Base-by-base conservation (phyloP, 2,888 invertebrate genomes). In the Cryptocephalus primarius region DNA sequence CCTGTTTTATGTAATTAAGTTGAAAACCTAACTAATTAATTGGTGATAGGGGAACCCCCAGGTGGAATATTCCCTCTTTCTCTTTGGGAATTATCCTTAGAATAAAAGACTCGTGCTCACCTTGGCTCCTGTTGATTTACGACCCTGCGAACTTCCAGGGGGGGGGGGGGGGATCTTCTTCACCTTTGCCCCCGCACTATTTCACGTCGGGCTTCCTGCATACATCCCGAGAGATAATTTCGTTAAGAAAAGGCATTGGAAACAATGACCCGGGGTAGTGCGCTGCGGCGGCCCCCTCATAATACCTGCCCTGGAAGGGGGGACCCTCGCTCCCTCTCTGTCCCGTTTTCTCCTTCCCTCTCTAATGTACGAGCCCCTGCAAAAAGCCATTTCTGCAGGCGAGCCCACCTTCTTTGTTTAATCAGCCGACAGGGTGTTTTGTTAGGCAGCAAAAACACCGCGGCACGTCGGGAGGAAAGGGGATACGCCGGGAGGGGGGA, bases 401-500 rank as follows among this genome's bases (percentile, higher is more conserved):
- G 51, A 48, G 43, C 49, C 54, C 44, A 44, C 52, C 49, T 50
- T 54, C 55, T 54, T 55, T 54, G 58, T 58, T 56, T 55, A 58
- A 55, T 56, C 56, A 57, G 52, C 48, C 53, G 38, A 49, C 45
- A 45, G 48, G 47, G 50, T 58, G 55, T 57, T 58, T 55, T 55
- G 52, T 49, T 40, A 47, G 50, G 49, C 42, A 45, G 52, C 55
- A 53, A 56, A 56, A 55, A 56, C 49, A 36, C 2, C 22, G 22
- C 6, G 22, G 22, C 2, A n/a, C n/a, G n/a, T n/a, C n/a, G 22
- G 22, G 22, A 22, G 22, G 6, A 6, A 22, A 6, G 22, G 22
- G 3, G 22, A 22, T n/a, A n/a, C n/a, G n/a, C n/a, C n/a, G n/a
- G 6, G 22, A 22, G 22, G 6, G 6, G 22, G 22, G 22, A 4